A percentile compares a stretch with the other conserved stretches of the same genome.
Evolutionary conservation across 2,797 vertebrate genomes (phyloP).

Genomic region (Chanos chanos): DNA sequence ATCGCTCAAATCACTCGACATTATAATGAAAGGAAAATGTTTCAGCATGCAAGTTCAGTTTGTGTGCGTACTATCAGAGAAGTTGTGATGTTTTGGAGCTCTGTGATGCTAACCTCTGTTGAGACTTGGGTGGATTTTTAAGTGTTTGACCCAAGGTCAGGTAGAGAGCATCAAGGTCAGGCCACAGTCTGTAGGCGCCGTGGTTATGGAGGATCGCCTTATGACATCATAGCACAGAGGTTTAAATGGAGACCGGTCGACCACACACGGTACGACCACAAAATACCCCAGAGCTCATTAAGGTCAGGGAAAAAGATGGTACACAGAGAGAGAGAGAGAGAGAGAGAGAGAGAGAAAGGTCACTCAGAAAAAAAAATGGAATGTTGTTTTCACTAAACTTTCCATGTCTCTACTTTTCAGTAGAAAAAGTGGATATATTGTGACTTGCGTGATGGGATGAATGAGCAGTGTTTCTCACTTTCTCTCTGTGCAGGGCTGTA

Average conservation of each 20-base stretch:
- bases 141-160: slow-evolving; percentile 21
- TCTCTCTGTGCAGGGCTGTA: no score
- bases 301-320: not conserved
- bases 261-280: slow-evolving; percentile 29
- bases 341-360: not conserved
- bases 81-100: not conserved
- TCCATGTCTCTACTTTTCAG: no score
- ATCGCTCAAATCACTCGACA: no score
- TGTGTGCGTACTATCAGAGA: no score
- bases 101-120: not conserved
- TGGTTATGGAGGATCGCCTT: slow-evolving; percentile 28
- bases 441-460: no score
- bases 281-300: not conserved
- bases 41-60: no score
- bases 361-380: no score
- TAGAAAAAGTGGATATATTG: no score
- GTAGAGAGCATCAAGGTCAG: slow-evolving; percentile 29
- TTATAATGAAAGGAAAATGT: no score
- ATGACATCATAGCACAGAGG: slow-evolving; percentile 38
- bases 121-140: slow-evolving; percentile 17
- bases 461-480: no score
- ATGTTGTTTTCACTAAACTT: no score
- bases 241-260: slow-evolving; percentile 1
- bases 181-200: slow-evolving; percentile 12
- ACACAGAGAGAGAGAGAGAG: not conserved